Percentiles rank a stretch among this genome's conserved stretches.
phyloP scores from a whole-genome alignment of 1,140 invertebrate genomes.

The Drosophila obscura region DNA sequence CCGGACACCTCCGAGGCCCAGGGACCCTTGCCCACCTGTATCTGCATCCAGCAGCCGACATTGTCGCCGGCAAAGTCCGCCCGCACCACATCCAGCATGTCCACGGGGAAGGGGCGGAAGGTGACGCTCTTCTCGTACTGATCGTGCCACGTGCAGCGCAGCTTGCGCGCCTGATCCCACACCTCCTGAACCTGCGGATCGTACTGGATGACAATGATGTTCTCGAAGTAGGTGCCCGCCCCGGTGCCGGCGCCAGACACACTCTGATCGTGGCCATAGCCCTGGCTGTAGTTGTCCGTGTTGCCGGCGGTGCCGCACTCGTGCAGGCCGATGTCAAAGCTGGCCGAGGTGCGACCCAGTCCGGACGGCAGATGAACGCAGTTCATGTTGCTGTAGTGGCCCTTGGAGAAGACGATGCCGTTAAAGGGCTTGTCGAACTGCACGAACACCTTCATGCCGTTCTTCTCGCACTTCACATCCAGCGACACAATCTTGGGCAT shows the following conservation, averaged over 20 bases:
- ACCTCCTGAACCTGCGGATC: slow-evolving; percentile 98
- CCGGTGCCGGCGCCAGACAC: slow-evolving; percentile 85
- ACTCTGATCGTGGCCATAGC: slow-evolving; percentile 88
- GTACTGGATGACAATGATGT: slow-evolving; percentile 97
- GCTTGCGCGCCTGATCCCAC: slow-evolving; percentile 96
- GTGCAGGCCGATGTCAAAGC: slow-evolving; percentile 95
- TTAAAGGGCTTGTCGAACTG: slow-evolving; percentile 97
- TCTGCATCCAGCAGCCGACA: slow-evolving; percentile 97
- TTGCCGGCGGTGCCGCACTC: slow-evolving; percentile 96
- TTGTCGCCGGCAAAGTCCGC: slow-evolving; percentile 98
- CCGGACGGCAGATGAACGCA: slow-evolving; percentile 96
- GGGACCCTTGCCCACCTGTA: slow-evolving; percentile 96
- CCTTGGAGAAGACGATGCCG: slow-evolving; percentile 96
- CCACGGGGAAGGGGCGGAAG: slow-evolving; percentile 96
- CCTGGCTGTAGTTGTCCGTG: slow-evolving; percentile 93
- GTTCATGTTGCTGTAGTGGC: slow-evolving; percentile 95
- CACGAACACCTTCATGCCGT: slow-evolving; percentile 95
- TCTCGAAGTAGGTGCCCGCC: slow-evolving; percentile 96
- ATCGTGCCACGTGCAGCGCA: slow-evolving; percentile 97
- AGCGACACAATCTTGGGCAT: slow-evolving; percentile 96
- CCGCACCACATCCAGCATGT: slow-evolving; percentile 96
- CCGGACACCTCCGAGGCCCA: slow-evolving; percentile 98
- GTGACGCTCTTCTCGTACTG: slow-evolving; percentile 98
- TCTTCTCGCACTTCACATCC: slow-evolving; percentile 97
- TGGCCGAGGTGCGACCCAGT: slow-evolving; percentile 92